Conservation (phyloP, 2,888 invertebrate species). For the Spisula solida region DNA sequence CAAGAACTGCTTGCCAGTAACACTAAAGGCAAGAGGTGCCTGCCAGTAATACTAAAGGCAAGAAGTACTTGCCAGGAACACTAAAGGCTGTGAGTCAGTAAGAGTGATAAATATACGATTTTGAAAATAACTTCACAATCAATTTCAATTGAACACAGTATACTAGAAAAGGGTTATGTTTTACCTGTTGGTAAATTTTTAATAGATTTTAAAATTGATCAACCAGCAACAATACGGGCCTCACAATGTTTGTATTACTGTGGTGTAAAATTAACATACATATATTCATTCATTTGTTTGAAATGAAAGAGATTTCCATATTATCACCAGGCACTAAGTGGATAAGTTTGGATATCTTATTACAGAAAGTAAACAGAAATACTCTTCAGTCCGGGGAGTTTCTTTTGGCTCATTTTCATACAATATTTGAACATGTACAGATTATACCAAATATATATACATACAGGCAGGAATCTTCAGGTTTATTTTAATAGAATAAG, state of each 20-base stretch:
- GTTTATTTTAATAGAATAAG: not conserved
- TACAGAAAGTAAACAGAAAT: not conserved
- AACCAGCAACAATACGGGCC: not conserved
- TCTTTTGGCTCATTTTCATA: not conserved
- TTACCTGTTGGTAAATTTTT: too few species aligned
- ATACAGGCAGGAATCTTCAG: not conserved
- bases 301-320: slow-evolving; percentile 27
- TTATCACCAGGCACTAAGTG: slow-evolving; percentile 31
- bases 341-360: slow-evolving; percentile 1
- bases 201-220: too few species aligned
- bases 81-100: too few species aligned
- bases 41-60: too few species aligned
- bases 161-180: too few species aligned
- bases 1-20: too few species aligned
- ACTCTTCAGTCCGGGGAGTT: not conserved
- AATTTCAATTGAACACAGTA: too few species aligned
- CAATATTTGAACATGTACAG: not conserved
- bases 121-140: too few species aligned
- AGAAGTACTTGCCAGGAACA: too few species aligned
- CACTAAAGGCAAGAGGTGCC: too few species aligned
- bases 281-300: slow-evolving; percentile 44
- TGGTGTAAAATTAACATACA: slow-evolving; percentile 40
- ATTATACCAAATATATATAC: not conserved
- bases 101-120: too few species aligned
- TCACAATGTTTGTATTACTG: slow-evolving; percentile 2